These are phyloP conservation scores for Antrozous pallidus DNA, from an alignment of 2,797 vertebrate genomes.

Conservation along the genomic window DNA sequence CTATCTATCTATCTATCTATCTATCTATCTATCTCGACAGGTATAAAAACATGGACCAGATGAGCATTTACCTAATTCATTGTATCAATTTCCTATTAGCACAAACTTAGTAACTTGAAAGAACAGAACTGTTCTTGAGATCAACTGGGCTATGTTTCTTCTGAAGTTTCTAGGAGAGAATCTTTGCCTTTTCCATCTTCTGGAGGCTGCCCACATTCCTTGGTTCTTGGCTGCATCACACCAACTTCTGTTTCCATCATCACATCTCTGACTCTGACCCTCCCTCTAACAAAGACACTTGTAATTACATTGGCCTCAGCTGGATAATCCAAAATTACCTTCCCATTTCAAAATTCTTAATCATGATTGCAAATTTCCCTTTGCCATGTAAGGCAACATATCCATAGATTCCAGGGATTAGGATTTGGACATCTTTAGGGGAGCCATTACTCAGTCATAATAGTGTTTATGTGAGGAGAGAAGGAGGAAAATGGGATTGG, in stretches of 20 bases:
- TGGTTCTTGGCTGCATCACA: neutral
- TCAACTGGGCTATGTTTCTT: neutral
- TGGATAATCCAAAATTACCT: neutral
- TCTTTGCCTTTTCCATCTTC: neutral
- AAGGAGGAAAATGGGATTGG: neutral
- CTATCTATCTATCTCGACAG: neutral
- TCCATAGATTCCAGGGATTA: neutral
- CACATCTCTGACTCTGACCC: neutral
- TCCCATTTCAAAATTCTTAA: neutral
- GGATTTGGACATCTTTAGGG: neutral
- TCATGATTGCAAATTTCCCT: neutral
- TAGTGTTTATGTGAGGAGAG: neutral
- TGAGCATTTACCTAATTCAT: neutral
- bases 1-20: neutral
- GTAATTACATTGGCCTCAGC: neutral
- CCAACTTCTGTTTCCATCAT: neutral
- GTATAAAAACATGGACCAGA: neutral
- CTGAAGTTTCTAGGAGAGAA: neutral
- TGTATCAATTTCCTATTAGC: neutral
- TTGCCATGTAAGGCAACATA: neutral
- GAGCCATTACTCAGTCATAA: neutral
- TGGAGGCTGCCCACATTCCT: neutral
- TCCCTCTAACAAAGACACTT: neutral
- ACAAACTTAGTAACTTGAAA: neutral
- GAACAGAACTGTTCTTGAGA: neutral